A percentile compares a stretch with the other conserved stretches of the same genome.
Conservation (phyloP, 2,888 invertebrate genomes). For the Ectemnius continuus region DNA sequence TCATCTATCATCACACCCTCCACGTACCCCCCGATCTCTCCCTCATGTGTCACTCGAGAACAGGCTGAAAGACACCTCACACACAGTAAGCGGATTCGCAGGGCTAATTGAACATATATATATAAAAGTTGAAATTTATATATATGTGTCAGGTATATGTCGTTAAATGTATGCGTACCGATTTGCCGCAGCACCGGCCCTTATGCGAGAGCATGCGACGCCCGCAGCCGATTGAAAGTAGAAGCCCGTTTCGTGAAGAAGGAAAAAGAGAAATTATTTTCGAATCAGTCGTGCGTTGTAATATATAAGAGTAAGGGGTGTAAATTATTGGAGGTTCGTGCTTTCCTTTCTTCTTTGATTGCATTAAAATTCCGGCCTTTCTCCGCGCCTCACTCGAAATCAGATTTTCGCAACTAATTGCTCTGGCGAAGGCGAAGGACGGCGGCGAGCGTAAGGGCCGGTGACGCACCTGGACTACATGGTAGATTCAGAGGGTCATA, state of each 20-base stretch:
- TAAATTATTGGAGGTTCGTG: slow-evolving; percentile 24
- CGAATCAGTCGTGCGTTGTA: slow-evolving; percentile 41
- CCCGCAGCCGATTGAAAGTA: slow-evolving; percentile 28
- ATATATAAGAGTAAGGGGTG: slow-evolving; percentile 36
- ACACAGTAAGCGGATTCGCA: slow-evolving; percentile 59
- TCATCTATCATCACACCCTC: slow-evolving; percentile 22
- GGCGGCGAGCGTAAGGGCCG: slow-evolving; percentile 60
- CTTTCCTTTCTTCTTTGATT: slow-evolving; percentile 25
- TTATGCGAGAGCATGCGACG: slow-evolving; percentile 29
- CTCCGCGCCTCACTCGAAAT: slow-evolving; percentile 6
- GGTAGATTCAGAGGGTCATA: slow-evolving; percentile 60
- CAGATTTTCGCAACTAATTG: slow-evolving; percentile 1
- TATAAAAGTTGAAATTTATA: slow-evolving; percentile 55
- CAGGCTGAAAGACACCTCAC: slow-evolving; percentile 36
- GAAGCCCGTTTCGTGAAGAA: slow-evolving; percentile 12
- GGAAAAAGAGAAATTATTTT: slow-evolving; percentile 8
- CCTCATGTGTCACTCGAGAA: slow-evolving; percentile 20
- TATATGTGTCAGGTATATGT: slow-evolving; percentile 65
- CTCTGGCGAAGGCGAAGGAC: background rate
- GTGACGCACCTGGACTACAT: slow-evolving; percentile 60
- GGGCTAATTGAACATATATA: slow-evolving; percentile 64
- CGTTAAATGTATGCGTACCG: slow-evolving; percentile 62
- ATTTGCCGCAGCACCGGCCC: slow-evolving; percentile 56
- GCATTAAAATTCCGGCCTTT: slow-evolving; percentile 19
- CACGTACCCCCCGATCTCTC: slow-evolving; percentile 29